A percentile compares a stretch with the other conserved stretches of the same genome.
Evolutionary conservation across 1,140 invertebrate species (phyloP).

Genomic region (Leptonema lineaticorne): DNA sequence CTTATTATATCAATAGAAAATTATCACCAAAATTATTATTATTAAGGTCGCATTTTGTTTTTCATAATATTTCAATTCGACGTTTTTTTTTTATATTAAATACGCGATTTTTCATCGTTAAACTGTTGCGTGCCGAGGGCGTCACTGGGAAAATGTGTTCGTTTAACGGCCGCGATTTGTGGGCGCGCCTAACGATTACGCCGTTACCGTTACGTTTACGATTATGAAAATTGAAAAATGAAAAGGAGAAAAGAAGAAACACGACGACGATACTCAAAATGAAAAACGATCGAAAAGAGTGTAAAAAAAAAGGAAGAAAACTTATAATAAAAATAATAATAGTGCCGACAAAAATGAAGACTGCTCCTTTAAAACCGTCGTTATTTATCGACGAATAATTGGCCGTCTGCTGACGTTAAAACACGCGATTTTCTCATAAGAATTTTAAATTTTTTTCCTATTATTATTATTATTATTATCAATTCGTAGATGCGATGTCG

Average conservation of each 20-base stretch:
- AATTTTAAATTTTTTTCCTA: too few relatives aligned
- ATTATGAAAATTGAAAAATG: not conserved
- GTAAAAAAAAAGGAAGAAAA: too few relatives aligned
- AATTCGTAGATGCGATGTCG: too few relatives aligned
- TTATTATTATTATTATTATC: too few relatives aligned
- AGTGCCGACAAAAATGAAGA: not conserved
- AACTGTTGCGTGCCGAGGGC: not conserved
- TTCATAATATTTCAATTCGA: too few relatives aligned
- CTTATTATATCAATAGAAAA: too few relatives aligned
- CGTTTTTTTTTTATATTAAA: too few relatives aligned
- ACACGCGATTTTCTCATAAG: conserved; percentile 22
- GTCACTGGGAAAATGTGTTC: not conserved
- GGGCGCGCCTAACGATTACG: conserved; percentile 4
- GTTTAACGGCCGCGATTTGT: not conserved
- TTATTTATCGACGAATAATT: conserved; percentile 24
- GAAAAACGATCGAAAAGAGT: too few relatives aligned
- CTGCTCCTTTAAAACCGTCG: conserved; percentile 2
- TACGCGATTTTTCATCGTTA: not conserved
- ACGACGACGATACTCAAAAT: too few relatives aligned
- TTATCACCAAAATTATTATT: too few relatives aligned
- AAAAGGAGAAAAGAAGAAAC: not conserved
- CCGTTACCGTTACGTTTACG: conserved; percentile 6
- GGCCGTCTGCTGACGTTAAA: not conserved
- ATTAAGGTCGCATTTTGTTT: too few relatives aligned
- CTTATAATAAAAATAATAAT: too few relatives aligned